These are phyloP conservation scores for Lepus americanus DNA, from an alignment of 2,113 vertebrate genomes.

Conservation along the genomic window DNA sequence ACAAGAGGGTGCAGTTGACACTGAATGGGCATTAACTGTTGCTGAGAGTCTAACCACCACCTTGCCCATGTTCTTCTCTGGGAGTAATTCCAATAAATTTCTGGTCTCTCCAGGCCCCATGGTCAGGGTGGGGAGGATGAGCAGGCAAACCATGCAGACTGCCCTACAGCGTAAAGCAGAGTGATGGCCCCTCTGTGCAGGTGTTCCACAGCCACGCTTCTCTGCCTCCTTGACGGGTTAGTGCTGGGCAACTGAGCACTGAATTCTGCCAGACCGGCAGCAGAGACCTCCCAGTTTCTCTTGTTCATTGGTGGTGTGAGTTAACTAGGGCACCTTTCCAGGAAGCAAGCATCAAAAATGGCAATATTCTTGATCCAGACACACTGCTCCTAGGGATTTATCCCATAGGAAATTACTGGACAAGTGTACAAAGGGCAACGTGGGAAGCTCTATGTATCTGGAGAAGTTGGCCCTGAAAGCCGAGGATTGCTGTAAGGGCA, in stretches of 20 bases:
- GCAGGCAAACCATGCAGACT: not conserved
- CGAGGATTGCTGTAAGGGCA: not conserved
- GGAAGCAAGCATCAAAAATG: not conserved
- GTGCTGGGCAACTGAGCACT: not conserved
- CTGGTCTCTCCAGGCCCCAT: not conserved
- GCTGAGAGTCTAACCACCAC: not conserved
- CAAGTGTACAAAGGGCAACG: not conserved
- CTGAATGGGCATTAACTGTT: not conserved
- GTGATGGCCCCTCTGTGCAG: too few species aligned
- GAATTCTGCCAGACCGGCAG: not conserved
- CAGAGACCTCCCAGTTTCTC: not conserved
- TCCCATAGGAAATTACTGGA: not conserved
- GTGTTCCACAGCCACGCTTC: not conserved
- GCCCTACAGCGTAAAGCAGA: not conserved
- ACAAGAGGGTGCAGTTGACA: not conserved
- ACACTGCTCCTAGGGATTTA: not conserved
- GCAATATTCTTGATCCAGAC: not conserved
- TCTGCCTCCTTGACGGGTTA: not conserved
- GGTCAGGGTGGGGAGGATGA: not conserved
- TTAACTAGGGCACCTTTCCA: not conserved
- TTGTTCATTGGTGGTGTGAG: not conserved
- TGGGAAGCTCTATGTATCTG: not conserved
- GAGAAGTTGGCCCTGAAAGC: constrained; percentile 4
- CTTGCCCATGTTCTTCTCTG: not conserved
- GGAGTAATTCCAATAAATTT: not conserved